These are phyloP conservation scores for Quadriops clusia DNA, from an alignment of 2,888 invertebrate genomes.

Conservation along the genomic window DNA sequence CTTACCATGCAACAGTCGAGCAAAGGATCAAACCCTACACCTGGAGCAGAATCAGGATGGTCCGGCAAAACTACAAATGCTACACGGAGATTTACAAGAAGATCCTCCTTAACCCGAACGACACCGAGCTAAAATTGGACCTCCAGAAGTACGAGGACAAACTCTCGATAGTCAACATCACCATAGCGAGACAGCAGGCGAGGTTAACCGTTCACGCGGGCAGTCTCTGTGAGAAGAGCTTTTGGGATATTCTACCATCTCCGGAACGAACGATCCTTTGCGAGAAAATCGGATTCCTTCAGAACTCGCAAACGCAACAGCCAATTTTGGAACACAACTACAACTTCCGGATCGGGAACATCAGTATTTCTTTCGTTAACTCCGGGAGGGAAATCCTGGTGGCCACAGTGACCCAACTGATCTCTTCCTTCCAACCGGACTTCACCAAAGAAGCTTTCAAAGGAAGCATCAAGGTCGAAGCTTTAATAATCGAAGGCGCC, in stretches of 20 bases:
- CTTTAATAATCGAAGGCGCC: slow-evolving; percentile 62
- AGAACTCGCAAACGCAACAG: no score
- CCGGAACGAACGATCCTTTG: slow-evolving; percentile 33
- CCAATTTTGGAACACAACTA: slow-evolving; percentile 54
- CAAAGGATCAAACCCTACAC: slow-evolving; percentile 62
- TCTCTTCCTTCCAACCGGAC: slow-evolving; percentile 27
- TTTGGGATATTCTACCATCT: slow-evolving; percentile 35
- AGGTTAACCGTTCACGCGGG: slow-evolving; percentile 59
- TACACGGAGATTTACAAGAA: slow-evolving; percentile 63
- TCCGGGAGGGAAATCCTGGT: slow-evolving; percentile 56
- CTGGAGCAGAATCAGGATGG: slow-evolving; percentile 57
- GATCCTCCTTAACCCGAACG: slow-evolving; percentile 56
- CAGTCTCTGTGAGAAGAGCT: slow-evolving; percentile 45
- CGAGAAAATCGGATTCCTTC: slow-evolving; percentile 35
- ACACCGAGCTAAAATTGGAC: slow-evolving; percentile 60
- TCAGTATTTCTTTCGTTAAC: slow-evolving; percentile 55
- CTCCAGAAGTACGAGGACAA: slow-evolving; percentile 64
- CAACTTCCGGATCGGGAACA: slow-evolving; percentile 62
- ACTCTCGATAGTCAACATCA: slow-evolving; percentile 59
- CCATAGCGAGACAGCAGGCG: slow-evolving; percentile 69
- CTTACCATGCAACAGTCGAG: slow-evolving; percentile 55
- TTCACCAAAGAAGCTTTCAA: slow-evolving; percentile 21
- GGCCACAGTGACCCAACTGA: slow-evolving; percentile 58
- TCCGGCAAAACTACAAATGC: slow-evolving; percentile 54
- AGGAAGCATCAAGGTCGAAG: slow-evolving; percentile 45